Percentiles rank a stretch among this genome's conserved stretches.
Conservation (phyloP, 2,888 invertebrate species). For the Chirona hameri region DNA sequence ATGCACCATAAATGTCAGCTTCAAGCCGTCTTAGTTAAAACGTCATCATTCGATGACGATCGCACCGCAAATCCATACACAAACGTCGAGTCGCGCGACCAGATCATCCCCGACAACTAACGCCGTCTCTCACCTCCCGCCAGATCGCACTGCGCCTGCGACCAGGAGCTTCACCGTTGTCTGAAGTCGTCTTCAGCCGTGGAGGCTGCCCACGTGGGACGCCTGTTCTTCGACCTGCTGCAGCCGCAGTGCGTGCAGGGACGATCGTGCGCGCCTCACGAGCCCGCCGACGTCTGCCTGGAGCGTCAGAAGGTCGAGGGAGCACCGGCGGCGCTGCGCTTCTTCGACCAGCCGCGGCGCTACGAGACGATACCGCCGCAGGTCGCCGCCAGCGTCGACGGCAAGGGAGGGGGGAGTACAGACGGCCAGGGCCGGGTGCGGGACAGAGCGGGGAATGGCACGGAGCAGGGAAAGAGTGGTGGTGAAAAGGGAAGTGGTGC, state of each 20-base stretch:
- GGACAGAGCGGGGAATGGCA: too few species aligned
- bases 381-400: too few species aligned
- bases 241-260: background rate
- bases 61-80: background rate
- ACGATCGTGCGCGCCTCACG: background rate
- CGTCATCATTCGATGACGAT: too few species aligned
- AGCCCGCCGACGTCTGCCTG: background rate
- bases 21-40: too few species aligned
- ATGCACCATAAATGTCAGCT: too few species aligned
- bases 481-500: too few species aligned
- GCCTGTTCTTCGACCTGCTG: background rate
- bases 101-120: background rate
- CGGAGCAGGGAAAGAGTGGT: too few species aligned
- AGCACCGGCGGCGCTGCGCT: background rate
- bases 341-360: background rate
- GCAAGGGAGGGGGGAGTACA: too few species aligned
- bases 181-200: conserved; percentile 50
- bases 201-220: background rate
- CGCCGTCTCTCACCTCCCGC: conserved; percentile 37
- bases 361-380: background rate
- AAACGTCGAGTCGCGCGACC: background rate
- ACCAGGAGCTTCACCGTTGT: conserved; percentile 65
- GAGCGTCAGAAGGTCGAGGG: background rate
- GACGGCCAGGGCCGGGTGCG: too few species aligned
- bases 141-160: conserved; percentile 72